phyloP scores from a whole-genome alignment of 2,113 vertebrate species.

The Dissostichus mawsoni region DNA sequence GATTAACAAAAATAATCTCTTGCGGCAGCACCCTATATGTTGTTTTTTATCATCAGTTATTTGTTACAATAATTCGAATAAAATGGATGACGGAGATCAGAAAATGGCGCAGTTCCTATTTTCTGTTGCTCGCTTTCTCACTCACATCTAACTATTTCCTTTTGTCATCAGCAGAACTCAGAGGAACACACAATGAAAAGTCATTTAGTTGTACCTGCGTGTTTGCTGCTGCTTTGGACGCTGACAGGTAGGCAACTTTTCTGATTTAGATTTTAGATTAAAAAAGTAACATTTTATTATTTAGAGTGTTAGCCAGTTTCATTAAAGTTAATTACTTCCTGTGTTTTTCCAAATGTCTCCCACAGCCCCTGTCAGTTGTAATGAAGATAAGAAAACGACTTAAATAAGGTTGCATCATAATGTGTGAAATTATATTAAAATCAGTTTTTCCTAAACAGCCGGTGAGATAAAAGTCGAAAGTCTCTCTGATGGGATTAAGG shows the following conservation, averaged over 20 bases:
- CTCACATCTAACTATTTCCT: not conserved
- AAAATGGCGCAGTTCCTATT: slow-evolving; percentile 70
- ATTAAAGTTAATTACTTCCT: not conserved
- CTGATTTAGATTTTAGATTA: not conserved
- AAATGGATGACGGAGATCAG: slow-evolving; percentile 63
- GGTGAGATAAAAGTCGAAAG: fast-evolving
- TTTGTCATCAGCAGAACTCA: slow-evolving; percentile 17
- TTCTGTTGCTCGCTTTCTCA: not conserved
- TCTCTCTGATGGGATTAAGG: fast-evolving
- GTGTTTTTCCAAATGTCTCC: slow-evolving; percentile 18
- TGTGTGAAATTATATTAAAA: not conserved
- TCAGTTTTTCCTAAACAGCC: not conserved
- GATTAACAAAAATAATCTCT: not conserved
- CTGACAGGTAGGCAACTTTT: slow-evolving; percentile 56
- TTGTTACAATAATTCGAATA: slow-evolving; percentile 1
- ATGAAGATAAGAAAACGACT: slow-evolving; percentile 1
- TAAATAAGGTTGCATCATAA: fast-evolving
- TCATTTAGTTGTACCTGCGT: fast-evolving
- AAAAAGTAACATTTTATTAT: not conserved
- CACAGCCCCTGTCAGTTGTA: slow-evolving; percentile 1
- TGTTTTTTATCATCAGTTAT: not conserved
- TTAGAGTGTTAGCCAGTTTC: not conserved
- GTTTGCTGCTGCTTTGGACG: slow-evolving; percentile 56
- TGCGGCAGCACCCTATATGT: fast-evolving
- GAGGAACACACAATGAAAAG: slow-evolving; percentile 45